Evolutionary conservation across 2,113 vertebrate genomes (phyloP).

Genomic region (Lamprologus tigripictilis): DNA sequence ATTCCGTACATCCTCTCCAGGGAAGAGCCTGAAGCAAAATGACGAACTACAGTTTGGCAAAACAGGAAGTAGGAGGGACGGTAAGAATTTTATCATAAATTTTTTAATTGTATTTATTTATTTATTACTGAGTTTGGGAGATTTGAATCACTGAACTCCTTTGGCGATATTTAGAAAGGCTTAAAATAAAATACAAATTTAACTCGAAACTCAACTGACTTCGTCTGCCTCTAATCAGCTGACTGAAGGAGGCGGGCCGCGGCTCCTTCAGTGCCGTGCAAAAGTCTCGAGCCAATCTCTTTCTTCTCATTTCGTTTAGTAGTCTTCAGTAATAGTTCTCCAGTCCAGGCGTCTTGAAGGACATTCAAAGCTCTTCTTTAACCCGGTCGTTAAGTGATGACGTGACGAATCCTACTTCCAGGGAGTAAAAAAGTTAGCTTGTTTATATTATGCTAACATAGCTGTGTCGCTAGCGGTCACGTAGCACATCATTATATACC

Average conservation of each 20-base stretch:
- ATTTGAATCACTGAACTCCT: not conserved
- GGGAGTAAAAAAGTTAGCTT: too few relatives aligned
- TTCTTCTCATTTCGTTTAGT: not conserved
- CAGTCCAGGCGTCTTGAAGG: not conserved
- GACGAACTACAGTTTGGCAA: not conserved
- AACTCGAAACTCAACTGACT: not conserved
- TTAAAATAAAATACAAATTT: not conserved
- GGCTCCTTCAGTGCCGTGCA: not conserved
- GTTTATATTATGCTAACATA: too few relatives aligned
- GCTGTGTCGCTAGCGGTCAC: too few relatives aligned
- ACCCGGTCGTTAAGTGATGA: too few relatives aligned
- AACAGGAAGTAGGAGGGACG: not conserved
- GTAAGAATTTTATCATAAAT: accelerated
- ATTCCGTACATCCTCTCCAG: accelerated
- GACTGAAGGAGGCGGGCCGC: not conserved
- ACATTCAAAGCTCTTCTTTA: not conserved
- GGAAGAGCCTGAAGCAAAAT: not conserved
- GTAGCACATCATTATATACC: too few relatives aligned
- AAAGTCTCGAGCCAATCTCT: not conserved
- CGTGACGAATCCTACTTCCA: too few relatives aligned
- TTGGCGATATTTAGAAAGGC: accelerated
- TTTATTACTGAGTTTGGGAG: accelerated
- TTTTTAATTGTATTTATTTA: not conserved
- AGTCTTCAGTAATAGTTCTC: not conserved
- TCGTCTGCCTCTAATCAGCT: not conserved